phyloP scores from a whole-genome alignment of 2,888 invertebrate genomes.

The Aleiodes leptofemur region DNA sequence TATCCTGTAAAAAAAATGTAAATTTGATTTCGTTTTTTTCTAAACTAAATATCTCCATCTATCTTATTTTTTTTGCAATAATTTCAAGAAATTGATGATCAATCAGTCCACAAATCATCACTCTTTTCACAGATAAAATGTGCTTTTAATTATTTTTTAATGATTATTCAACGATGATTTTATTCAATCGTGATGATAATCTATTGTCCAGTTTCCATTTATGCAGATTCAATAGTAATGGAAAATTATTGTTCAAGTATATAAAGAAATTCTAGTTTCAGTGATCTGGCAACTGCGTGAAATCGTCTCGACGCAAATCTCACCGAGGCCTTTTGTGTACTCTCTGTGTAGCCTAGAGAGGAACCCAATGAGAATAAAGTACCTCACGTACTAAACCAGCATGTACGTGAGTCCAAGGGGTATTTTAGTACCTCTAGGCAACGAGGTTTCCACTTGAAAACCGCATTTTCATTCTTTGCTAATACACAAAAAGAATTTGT shows the following conservation, averaged over 20 bases:
- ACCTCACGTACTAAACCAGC: conserved; percentile 32
- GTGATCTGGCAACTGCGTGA: conserved; percentile 56
- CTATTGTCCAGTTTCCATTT: conserved; percentile 4
- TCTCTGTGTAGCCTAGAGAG: conserved; percentile 23
- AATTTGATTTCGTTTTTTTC: too few species aligned
- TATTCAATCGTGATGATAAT: neutral
- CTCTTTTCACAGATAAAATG: too few species aligned
- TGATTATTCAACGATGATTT: too few species aligned
- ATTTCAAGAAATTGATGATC: too few species aligned
- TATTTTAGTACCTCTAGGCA: conserved; percentile 25
- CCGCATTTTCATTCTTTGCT: conserved; percentile 1
- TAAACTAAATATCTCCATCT: too few species aligned
- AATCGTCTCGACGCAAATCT: conserved; percentile 45
- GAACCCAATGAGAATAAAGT: conserved; percentile 45
- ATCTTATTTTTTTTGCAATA: too few species aligned
- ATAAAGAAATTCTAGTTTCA: conserved; percentile 33
- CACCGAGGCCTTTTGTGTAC: conserved; percentile 34
- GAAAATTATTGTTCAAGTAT: conserved; percentile 31
- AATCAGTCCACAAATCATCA: too few species aligned
- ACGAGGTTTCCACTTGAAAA: conserved; percentile 27
- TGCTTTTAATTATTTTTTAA: too few species aligned
- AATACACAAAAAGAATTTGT: neutral
- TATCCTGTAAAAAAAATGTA: too few species aligned
- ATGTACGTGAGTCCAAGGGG: conserved; percentile 25
- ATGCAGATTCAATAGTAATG: conserved; percentile 10